Base-by-base conservation (phyloP, 2,113 vertebrate species). In the Petroica traversi region DNA sequence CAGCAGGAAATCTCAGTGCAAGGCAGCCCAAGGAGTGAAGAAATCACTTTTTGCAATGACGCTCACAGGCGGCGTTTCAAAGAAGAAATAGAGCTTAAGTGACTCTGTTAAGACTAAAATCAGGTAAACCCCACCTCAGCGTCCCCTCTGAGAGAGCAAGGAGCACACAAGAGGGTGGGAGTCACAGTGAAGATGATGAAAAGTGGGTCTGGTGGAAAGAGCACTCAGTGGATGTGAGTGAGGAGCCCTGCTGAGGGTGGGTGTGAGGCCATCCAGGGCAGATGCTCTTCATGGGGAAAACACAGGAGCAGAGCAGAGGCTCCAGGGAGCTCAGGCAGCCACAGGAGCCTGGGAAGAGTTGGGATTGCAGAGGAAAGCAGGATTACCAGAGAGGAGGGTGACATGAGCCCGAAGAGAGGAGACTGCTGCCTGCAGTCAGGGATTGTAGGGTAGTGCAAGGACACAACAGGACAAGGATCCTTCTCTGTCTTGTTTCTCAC, bases 361-460 rank as follows among this genome's bases (percentile, higher is more conserved):
- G 63, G 4, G 25, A 8, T 75, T 74, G 4, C 26, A 40, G 38
- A 59, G 43, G 31, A 74, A 67, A 71, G 25, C 3, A 8, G 36
- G 48, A n/a, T n/a, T n/a, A n/a, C n/a, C n/a, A n/a, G n/a, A n/a
- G n/a, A n/a, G n/a, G n/a, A n/a, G 31, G 25, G 18, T 2, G 2
- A 6, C 4, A 0, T 14, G 34, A 84, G 38, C 33, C 34, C 67
- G 33, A 46, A 31, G 41, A 48, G 33, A 63, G 12, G 46, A 0
- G 0, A 12, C 36, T 52, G 55, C 2, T 0, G 5, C n/a, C n/a
- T n/a, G n/a, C n/a, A n/a, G 0, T 25, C 62, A 40, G 31, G 41
- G 49, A 17, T 2, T 33, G 49, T 4, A 40, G 25, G 33, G 34
- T 1, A 7, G 24, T 19, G 57, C 48, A 34, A 82, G 28, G 49